Percentiles rank a stretch among this genome's conserved stretches.
These are phyloP conservation scores for Alcis repandata DNA, from an alignment of 2,888 invertebrate genomes.

Conservation along the genomic window DNA sequence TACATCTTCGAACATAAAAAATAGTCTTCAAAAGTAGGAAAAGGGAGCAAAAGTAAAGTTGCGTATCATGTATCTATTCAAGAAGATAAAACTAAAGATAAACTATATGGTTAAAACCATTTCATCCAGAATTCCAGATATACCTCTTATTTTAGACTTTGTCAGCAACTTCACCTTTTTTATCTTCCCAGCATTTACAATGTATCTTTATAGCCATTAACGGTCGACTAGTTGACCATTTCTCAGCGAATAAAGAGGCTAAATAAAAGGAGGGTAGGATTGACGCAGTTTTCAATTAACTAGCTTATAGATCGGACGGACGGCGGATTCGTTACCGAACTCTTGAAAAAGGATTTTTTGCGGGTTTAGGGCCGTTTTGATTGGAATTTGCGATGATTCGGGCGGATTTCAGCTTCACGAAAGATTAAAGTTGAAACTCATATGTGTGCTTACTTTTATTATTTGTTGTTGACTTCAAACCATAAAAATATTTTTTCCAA, in stretches of 20 bases:
- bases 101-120: no score
- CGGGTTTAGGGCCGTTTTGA: constrained; percentile 7
- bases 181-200: background rate
- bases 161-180: background rate
- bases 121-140: no score
- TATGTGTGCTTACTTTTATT: background rate
- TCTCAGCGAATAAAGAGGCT: constrained; percentile 6
- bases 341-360: constrained; percentile 21
- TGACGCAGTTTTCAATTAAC: constrained; percentile 36
- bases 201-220: constrained; percentile 8
- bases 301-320: constrained; percentile 21
- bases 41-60: no score
- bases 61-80: no score
- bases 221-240: constrained; percentile 5
- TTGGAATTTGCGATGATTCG: constrained; percentile 19
- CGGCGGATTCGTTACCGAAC: constrained; percentile 31
- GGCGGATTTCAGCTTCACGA: background rate
- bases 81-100: no score
- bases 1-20: no score
- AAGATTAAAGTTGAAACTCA: background rate
- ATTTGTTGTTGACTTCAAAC: background rate
- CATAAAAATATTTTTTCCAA: no score
- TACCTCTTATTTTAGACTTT: background rate
- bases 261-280: constrained; percentile 16
- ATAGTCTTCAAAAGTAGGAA: no score